Percentiles rank a stretch among this genome's conserved stretches.
Conservation (phyloP, 1,140 invertebrate species). For the Hirudo medicinalis region DNA sequence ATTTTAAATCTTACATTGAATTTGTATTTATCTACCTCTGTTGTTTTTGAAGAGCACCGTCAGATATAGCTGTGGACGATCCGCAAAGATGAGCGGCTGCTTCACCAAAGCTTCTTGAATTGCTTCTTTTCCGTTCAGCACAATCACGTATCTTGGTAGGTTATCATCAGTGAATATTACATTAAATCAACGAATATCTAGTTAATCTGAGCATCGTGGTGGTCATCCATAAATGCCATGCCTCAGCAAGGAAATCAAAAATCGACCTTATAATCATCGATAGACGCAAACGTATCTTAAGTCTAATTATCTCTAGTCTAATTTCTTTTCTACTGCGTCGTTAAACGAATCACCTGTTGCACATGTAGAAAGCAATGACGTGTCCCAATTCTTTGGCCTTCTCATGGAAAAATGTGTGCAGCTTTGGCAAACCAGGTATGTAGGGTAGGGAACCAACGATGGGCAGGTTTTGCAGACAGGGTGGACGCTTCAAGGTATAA, state of each 20-base stretch:
- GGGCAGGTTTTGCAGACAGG: neutral
- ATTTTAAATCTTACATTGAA: no score
- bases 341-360: neutral
- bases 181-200: no score
- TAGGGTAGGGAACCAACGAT: neutral
- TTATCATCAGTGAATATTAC: no score
- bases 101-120: conserved; percentile 13
- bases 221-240: no score
- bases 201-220: no score
- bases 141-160: neutral
- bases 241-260: no score
- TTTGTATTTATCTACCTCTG: no score
- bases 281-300: neutral
- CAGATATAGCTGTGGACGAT: conserved; percentile 2
- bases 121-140: conserved; percentile 8
- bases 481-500: neutral
- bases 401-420: no score
- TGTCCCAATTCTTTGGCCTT: no score
- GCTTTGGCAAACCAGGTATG: no score
- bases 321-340: neutral
- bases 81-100: neutral
- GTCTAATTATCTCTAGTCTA: no score
- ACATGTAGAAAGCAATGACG: no score
- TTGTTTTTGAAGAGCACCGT: neutral
- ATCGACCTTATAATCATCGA: neutral